Evolutionary conservation across 1,140 invertebrate species (phyloP).

Genomic region (Zaprionus tsacasi): DNA sequence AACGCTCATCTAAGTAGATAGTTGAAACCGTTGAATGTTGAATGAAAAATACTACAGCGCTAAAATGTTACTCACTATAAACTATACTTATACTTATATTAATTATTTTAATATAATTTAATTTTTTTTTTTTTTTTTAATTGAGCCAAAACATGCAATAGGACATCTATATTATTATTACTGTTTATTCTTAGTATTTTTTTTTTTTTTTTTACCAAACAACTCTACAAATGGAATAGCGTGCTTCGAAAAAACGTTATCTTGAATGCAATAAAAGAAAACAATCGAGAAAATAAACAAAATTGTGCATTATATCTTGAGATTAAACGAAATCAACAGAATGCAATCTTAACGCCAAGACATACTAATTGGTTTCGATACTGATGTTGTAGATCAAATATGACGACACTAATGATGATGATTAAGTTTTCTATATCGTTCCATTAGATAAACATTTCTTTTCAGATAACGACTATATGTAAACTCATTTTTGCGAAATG

Average conservation of each 20-base stretch:
- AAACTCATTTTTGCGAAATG: no score
- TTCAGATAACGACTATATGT: not conserved
- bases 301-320: constrained; percentile 3
- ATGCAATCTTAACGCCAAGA: not conserved
- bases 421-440: not conserved
- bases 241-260: not conserved
- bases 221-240: not conserved
- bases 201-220: not conserved
- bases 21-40: no score
- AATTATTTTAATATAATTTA: no score
- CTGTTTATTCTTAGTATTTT: no score
- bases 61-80: no score
- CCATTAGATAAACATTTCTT: not conserved
- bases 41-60: no score
- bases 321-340: constrained; percentile 1
- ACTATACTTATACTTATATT: no score
- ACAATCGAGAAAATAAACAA: not conserved
- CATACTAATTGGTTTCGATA: not conserved
- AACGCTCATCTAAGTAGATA: no score
- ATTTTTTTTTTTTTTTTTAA: no score
- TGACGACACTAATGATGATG: not conserved
- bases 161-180: no score
- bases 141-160: no score
- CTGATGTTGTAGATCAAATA: not conserved
- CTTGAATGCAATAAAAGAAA: not conserved